Evolutionary conservation across 37 sponge, comb jelly and placozoan species (phyloP).

Genomic region (Theonella swinhoei): DNA sequence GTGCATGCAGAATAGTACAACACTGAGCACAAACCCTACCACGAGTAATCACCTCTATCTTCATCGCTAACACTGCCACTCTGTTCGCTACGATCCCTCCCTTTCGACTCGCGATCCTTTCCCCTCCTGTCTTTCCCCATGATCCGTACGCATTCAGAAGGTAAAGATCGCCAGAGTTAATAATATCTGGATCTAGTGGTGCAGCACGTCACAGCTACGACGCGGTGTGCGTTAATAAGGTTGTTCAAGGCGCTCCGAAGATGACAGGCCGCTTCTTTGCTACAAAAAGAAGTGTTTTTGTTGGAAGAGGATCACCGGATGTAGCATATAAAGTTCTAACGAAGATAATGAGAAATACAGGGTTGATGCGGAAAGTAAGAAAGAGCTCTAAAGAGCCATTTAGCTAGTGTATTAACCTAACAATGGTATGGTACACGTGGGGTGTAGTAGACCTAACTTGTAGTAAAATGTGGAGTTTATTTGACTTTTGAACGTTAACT

Average conservation of each 20-base stretch:
- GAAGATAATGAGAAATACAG: slow-evolving; percentile 48
- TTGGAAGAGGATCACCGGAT: slow-evolving; percentile 13
- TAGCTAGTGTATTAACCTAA: not conserved
- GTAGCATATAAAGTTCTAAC: slow-evolving; percentile 15
- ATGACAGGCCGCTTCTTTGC: not conserved
- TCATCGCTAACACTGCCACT: not conserved
- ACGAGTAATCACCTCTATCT: not conserved
- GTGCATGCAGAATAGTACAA: too few species aligned
- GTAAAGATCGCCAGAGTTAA: too few species aligned
- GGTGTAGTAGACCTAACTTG: not conserved
- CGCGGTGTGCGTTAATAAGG: too few species aligned
- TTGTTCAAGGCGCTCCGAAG: too few species aligned
- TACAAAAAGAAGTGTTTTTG: slow-evolving; percentile 33
- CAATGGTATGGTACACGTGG: too few species aligned
- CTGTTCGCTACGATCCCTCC: not conserved
- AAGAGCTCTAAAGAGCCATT: not conserved
- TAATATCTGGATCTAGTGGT: too few species aligned
- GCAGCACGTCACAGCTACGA: too few species aligned
- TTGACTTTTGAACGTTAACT: not conserved
- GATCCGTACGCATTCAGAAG: not conserved
- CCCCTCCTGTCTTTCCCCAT: not conserved
- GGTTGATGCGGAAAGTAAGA: slow-evolving; percentile 32
- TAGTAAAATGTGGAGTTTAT: not conserved
- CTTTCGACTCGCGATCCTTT: not conserved
- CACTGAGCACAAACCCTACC: too few species aligned